Percentiles rank a stretch among this genome's conserved stretches.
Conservation (phyloP, 2,888 invertebrate species). For the Mimumesa dahlbomi region DNA sequence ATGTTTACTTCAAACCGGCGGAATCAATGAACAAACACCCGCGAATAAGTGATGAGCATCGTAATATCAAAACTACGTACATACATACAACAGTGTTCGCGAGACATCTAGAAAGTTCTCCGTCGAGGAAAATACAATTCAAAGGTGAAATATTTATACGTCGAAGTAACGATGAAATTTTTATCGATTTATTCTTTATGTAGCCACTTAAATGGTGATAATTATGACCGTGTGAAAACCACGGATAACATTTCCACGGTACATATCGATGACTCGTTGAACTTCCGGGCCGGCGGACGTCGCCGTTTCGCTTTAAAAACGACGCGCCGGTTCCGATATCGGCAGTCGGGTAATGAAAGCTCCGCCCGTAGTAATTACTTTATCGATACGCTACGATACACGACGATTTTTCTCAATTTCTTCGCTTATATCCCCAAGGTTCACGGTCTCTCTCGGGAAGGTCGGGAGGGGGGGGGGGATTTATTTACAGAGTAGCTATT, state of each 20-base stretch:
- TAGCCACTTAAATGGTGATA: too few species aligned
- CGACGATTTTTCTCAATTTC: constrained; percentile 76
- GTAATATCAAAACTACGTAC: too few species aligned
- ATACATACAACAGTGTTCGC: too few species aligned
- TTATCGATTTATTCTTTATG: too few species aligned
- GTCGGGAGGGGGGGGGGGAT: constrained; percentile 55
- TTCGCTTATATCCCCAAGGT: constrained; percentile 53
- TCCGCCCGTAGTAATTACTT: constrained; percentile 76
- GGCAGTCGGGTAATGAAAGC: constrained; percentile 72
- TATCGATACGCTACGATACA: constrained; percentile 73
- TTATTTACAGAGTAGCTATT: constrained; percentile 75
- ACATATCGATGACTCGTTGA: constrained; percentile 19
- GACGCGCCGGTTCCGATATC: constrained; percentile 37
- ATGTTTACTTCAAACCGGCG: too few species aligned
- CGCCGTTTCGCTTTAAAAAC: constrained; percentile 34
- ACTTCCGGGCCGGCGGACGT: constrained; percentile 25
- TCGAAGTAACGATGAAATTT: not conserved
- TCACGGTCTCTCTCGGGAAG: constrained; percentile 41
- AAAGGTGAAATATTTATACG: not conserved
- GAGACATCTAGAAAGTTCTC: too few species aligned
- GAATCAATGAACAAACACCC: too few species aligned
- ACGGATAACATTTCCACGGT: not conserved
- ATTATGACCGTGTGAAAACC: too few species aligned
- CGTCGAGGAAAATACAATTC: too few species aligned
- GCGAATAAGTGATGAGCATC: too few species aligned